These are phyloP conservation scores for Drosophila kepulauana DNA, from an alignment of 1,140 invertebrate species.

Conservation along the genomic window DNA sequence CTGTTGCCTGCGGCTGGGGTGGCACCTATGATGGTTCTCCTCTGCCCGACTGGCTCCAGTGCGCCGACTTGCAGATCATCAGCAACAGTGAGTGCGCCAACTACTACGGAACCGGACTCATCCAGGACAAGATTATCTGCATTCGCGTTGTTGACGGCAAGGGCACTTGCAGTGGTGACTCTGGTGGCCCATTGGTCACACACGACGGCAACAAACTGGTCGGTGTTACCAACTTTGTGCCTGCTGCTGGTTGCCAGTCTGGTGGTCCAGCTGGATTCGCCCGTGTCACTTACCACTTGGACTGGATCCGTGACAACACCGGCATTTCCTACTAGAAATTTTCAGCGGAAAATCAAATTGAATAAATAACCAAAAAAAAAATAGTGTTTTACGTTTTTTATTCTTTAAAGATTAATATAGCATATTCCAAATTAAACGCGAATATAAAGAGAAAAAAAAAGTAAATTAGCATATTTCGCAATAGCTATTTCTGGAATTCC, in stretches of 20 bases:
- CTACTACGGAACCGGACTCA: constrained; percentile 57
- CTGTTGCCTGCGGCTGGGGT: constrained; percentile 62
- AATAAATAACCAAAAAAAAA: not conserved
- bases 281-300: constrained; percentile 85
- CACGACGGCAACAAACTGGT: constrained; percentile 81
- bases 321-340: constrained; percentile 57
- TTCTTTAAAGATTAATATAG: too few species aligned
- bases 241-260: constrained; percentile 44
- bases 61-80: constrained; percentile 59
- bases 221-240: constrained; percentile 85
- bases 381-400: too few species aligned
- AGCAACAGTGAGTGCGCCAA: constrained; percentile 29
- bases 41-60: constrained; percentile 59
- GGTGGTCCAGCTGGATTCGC: constrained; percentile 85
- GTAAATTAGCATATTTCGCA: too few species aligned
- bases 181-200: constrained; percentile 86
- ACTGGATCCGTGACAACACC: constrained; percentile 85
- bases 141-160: constrained; percentile 45
- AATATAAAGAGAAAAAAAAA: too few species aligned
- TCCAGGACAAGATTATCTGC: constrained; percentile 61
- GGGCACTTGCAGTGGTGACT: constrained; percentile 60
- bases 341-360: too few species aligned
- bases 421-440: too few species aligned
- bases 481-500: too few species aligned
- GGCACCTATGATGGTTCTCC: too few species aligned